Base-by-base conservation (phyloP, 2,797 vertebrate species). In the Bradypodion pumilum region DNA sequence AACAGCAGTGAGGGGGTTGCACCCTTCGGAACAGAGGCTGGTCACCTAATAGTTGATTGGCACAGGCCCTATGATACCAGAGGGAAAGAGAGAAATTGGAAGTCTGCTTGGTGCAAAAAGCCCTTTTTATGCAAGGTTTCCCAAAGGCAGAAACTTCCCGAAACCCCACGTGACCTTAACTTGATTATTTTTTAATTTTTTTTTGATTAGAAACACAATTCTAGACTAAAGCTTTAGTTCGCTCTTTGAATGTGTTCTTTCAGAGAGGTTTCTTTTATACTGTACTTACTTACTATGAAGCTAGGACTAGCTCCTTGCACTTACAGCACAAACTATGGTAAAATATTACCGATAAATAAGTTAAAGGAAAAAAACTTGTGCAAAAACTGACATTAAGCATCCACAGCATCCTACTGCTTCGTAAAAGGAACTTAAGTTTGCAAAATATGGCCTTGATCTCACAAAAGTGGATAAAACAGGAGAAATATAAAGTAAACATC, bases 401-500 rank as follows among this genome's bases (percentile, higher is more conserved):
- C 32, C 4, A 27, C 65, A 70, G 23, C 7, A 12, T 69, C 13
- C 15, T 75, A 21, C 12, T 1, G 9, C 7, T 80, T 21, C 44
- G 35, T n/a, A 74, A 19, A 65, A 29, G 46, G 27, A 62, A 65
- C 9, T 44, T 9, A 10, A n/a, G 2, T 68, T 52, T 27, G 21
- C 37, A 49, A 32, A 44, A n/a, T 49, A 35, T 79, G 32, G 16
- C 19, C 32, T 72, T 84, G 56, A 70, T 29, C 29, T 35, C 68
- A n/a, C 15, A 74, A 16, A 85, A 49, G 25, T 32, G 29, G 44
- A 37, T 35, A 84, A 69, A 74, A 74, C 59, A 72, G 37, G 40
- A 63, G 66, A 73, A 84, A 73, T 73, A 62, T 46, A 42, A 78
- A 40, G 10, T 74, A 73, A 84, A 80, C 72, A 68, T 5, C 23